Base-by-base conservation (phyloP, 64 coral and sea anemone species). In the Stichodactyla mertensii region DNA sequence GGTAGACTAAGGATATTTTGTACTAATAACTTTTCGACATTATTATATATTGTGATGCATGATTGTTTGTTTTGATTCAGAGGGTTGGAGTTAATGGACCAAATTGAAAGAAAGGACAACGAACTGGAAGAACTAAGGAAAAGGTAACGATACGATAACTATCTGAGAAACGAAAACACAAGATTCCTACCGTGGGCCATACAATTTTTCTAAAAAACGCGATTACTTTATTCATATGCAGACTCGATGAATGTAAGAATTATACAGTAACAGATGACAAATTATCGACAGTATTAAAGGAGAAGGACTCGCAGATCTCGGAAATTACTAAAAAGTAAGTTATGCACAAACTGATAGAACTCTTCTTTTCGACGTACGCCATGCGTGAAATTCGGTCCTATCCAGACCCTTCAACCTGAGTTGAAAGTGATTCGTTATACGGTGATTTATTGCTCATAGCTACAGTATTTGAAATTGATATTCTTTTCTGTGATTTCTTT, bases 181-280 rank as follows among this genome's bases (percentile, higher is more conserved):
- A 20, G 16, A 66, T 59, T 12, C 57, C 57, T 59, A 66, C 2
- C 5, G 14, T 66, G 12, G 12, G 1, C 62, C 6, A 66, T 16
- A 66, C 12, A 66, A 6, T 16, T 66, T 66, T 66, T 66, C 66
- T 74, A 74, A 10, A 74, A 2, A 31, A n/a, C 4, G 0, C 1
- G 19, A 8, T 83, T 22, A 8, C 6, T 79, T 77, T 23, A 18
- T 52, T 80, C 66, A 4, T 36, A 64, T 82, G 54, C 80, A 95
- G 93, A 52, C 77, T 95, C 45, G 93, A 95, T 53, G 87, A 92
- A 58, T 57, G 92, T n/a, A 87, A 79, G 80, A 92, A 87, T 81
- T 53, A 54, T 6, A 74, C 93, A 56, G 77, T 77, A 18, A 87
- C 90, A 5, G 93, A 95, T 61, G 77, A 61, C 36, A 95, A 83